Conservation (phyloP, 53 echinoderm and acorn worm species). For the Luidia sarsii region DNA sequence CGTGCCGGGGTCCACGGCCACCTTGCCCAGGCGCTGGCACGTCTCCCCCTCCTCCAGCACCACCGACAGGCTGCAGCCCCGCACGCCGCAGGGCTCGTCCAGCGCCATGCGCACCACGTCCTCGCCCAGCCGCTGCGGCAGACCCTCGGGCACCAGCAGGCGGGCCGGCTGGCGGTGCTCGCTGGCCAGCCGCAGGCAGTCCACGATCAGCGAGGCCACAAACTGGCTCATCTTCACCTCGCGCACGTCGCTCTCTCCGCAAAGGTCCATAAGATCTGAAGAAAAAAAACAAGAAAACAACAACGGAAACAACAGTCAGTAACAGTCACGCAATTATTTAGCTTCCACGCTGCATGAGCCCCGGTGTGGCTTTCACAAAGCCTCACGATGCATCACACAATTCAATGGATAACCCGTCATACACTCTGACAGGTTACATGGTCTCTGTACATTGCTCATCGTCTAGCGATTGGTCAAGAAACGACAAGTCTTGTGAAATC, state of each 20-base stretch:
- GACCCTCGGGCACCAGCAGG: constrained; percentile 74
- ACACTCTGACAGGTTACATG: too few relatives aligned
- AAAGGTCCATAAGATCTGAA: constrained; percentile 47
- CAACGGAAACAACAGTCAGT: too few relatives aligned
- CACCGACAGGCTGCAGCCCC: constrained; percentile 83
- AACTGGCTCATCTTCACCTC: constrained; percentile 75
- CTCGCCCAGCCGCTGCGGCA: constrained; percentile 72
- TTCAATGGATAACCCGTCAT: too few relatives aligned
- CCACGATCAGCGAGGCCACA: constrained; percentile 67
- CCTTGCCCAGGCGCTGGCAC: constrained; percentile 76
- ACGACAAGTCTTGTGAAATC: too few relatives aligned
- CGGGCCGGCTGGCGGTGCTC: constrained; percentile 49
- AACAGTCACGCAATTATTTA: too few relatives aligned
- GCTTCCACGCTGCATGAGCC: too few relatives aligned
- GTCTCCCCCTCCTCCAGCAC: constrained; percentile 78
- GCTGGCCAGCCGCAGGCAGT: constrained; percentile 65
- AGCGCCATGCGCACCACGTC: constrained; percentile 85
- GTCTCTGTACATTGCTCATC: too few relatives aligned
- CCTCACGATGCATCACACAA: too few relatives aligned
- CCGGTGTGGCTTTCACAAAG: too few relatives aligned
- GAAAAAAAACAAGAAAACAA: not conserved
- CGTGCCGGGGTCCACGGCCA: constrained; percentile 81
- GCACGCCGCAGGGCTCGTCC: constrained; percentile 91
- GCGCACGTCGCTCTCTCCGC: constrained; percentile 27
- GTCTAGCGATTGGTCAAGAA: too few relatives aligned